These are phyloP conservation scores for Mesorhabditis sp. DNA, from an alignment of 2,888 invertebrate species.

Conservation along the genomic window DNA sequence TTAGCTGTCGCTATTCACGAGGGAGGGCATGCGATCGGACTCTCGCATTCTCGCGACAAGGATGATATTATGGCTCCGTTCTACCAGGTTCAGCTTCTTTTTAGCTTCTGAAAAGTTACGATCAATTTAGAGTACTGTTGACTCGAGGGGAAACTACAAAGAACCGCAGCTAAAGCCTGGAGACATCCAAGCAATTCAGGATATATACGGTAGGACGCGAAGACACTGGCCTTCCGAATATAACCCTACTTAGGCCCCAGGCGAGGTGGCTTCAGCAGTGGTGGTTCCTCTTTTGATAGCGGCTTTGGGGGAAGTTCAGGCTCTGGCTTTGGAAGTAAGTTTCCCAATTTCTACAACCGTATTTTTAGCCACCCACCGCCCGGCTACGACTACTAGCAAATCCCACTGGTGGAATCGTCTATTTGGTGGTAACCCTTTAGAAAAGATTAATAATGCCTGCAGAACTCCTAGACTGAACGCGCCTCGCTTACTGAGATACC, in stretches of 20 bases:
- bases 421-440: not conserved
- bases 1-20: slow-evolving; percentile 56
- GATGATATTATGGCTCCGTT: slow-evolving; percentile 57
- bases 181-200: slow-evolving; percentile 52
- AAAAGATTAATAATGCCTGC: no score
- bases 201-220: slow-evolving; percentile 44
- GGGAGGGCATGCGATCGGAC: slow-evolving; percentile 43
- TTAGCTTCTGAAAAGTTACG: not conserved
- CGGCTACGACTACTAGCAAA: not conserved
- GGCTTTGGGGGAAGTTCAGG: slow-evolving; percentile 18
- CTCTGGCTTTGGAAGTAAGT: slow-evolving; percentile 2
- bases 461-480: no score
- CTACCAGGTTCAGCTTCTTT: slow-evolving; percentile 29
- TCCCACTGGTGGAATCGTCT: not conserved
- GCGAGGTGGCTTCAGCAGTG: slow-evolving; percentile 9
- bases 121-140: slow-evolving; percentile 37
- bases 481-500: no score
- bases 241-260: no score
- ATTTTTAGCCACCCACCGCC: not conserved
- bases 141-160: slow-evolving; percentile 46
- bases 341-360: no score
- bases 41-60: slow-evolving; percentile 45
- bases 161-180: slow-evolving; percentile 44
- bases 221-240: not conserved
- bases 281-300: slow-evolving; percentile 12